These are phyloP conservation scores for Pseudolycoriella hygida DNA, from an alignment of 2,888 invertebrate genomes.

Conservation along the genomic window DNA sequence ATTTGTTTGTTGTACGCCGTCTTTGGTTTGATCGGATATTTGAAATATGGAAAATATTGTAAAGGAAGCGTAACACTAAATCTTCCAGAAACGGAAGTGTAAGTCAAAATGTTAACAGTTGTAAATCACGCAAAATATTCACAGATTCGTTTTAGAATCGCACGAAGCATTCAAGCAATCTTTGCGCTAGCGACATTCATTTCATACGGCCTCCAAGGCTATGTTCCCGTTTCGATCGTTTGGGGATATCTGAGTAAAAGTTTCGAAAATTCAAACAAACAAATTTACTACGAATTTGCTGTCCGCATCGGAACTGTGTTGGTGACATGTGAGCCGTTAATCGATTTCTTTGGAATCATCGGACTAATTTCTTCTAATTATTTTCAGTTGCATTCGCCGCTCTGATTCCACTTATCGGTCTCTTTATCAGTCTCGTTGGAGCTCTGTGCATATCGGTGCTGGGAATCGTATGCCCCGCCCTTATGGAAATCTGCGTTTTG, in stretches of 20 bases:
- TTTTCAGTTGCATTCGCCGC: slow-evolving; percentile 65
- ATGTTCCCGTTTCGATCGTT: slow-evolving; percentile 85
- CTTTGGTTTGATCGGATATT: slow-evolving; percentile 81
- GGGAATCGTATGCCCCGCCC: slow-evolving; percentile 77
- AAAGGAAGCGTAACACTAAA: slow-evolving; percentile 76
- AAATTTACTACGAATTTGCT: slow-evolving; percentile 54
- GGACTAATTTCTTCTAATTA: neutral
- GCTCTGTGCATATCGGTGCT: slow-evolving; percentile 76
- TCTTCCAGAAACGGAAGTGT: slow-evolving; percentile 49
- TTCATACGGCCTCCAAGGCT: slow-evolving; percentile 85
- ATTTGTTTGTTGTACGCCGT: slow-evolving; percentile 72
- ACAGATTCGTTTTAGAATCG: slow-evolving; percentile 33
- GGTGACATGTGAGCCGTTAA: slow-evolving; percentile 58
- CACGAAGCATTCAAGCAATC: slow-evolving; percentile 53
- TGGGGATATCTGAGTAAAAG: slow-evolving; percentile 59
- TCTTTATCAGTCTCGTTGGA: slow-evolving; percentile 70
- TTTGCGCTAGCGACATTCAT: slow-evolving; percentile 71
- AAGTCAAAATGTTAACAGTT: slow-evolving; percentile 23
- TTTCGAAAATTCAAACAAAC: slow-evolving; percentile 40
- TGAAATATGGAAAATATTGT: slow-evolving; percentile 57
- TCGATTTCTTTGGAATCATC: too few relatives aligned
- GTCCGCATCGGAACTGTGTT: slow-evolving; percentile 62
- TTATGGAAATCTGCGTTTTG: slow-evolving; percentile 33
- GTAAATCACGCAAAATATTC: neutral
- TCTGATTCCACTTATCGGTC: slow-evolving; percentile 66